These are phyloP conservation scores for Pelochelys cantorii DNA, from an alignment of 2,797 vertebrate species.

Conservation along the genomic window DNA sequence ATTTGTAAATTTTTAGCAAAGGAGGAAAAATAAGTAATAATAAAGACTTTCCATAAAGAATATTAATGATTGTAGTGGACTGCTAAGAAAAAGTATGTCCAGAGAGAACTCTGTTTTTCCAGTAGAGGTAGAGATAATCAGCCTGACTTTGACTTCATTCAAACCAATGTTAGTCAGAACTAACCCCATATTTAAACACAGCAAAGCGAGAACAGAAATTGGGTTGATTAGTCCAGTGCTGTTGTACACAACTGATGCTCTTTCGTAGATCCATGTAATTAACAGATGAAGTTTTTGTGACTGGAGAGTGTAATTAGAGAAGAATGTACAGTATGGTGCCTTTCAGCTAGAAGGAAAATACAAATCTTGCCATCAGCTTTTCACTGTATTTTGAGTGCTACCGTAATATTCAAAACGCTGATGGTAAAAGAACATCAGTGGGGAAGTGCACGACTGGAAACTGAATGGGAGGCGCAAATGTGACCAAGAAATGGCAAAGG, in stretches of 20 bases:
- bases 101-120: background rate
- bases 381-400: background rate
- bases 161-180: background rate
- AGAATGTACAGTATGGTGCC: background rate
- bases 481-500: background rate
- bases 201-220: background rate
- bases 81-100: background rate
- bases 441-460: background rate
- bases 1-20: background rate
- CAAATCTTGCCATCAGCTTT: background rate
- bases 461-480: background rate
- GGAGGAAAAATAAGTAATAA: background rate
- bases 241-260: background rate
- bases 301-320: background rate
- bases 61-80: background rate
- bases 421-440: background rate
- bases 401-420: background rate
- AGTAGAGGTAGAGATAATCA: background rate
- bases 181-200: background rate
- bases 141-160: background rate
- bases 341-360: background rate
- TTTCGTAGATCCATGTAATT: background rate
- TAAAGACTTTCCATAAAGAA: background rate
- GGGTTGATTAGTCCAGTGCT: background rate
- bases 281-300: background rate